Evolutionary conservation across 2,888 invertebrate genomes (phyloP).

Genomic region (Heteromurus nitidus): DNA sequence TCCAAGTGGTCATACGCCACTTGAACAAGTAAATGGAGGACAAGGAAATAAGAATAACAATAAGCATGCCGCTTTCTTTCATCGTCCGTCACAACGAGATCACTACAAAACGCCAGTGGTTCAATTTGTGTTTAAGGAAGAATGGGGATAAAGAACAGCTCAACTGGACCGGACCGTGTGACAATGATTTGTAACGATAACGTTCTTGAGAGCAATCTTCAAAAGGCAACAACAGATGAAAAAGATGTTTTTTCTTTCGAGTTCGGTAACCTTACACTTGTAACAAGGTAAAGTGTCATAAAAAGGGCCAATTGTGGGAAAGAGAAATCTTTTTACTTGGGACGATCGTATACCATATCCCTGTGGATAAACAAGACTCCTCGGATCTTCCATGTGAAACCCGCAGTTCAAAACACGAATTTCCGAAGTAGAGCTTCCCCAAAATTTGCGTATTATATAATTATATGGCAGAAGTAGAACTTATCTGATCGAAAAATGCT

Average conservation of each 20-base stretch:
- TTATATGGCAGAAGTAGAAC: too few relatives aligned
- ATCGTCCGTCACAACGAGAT: neutral
- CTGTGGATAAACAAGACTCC: too few relatives aligned
- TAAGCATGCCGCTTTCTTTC: neutral
- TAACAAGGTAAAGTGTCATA: neutral
- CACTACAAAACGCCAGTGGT: neutral
- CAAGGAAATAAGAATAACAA: neutral
- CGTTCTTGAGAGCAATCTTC: too few relatives aligned
- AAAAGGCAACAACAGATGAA: neutral
- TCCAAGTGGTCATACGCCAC: conserved; percentile 39
- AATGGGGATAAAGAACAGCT: too few relatives aligned
- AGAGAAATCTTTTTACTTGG: too few relatives aligned
- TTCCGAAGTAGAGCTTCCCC: too few relatives aligned
- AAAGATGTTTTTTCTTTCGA: neutral
- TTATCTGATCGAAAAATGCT: too few relatives aligned
- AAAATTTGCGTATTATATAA: too few relatives aligned
- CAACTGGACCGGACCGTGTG: conserved; percentile 4
- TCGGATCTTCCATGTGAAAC: too few relatives aligned
- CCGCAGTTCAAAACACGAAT: too few relatives aligned
- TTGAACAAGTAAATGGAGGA: neutral
- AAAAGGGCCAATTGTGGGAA: conserved; percentile 6
- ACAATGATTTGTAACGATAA: conserved; percentile 8
- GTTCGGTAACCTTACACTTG: conserved; percentile 19
- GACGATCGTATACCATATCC: too few relatives aligned
- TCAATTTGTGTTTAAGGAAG: neutral